Percentiles rank a stretch among this genome's conserved stretches.
These are phyloP conservation scores for Allenopithecus nigroviridis DNA, from an alignment of 2,797 vertebrate species.

Conservation along the genomic window DNA sequence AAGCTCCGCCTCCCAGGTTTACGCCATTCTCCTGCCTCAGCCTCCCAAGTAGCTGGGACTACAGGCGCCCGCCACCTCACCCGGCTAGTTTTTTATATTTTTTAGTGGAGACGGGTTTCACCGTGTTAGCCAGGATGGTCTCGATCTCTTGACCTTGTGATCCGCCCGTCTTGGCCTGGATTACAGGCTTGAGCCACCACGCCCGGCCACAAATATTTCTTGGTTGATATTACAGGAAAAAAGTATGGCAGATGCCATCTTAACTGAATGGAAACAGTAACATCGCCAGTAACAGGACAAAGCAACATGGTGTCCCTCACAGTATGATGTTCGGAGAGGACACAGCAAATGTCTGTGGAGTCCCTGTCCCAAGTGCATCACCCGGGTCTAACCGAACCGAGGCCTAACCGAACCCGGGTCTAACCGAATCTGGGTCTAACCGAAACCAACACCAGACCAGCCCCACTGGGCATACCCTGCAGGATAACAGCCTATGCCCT, in stretches of 20 bases:
- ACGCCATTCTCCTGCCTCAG: too few species aligned
- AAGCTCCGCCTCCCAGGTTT: too few species aligned
- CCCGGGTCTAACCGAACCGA: background rate
- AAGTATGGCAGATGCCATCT: background rate
- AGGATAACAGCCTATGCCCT: background rate
- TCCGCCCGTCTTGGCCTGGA: too few species aligned
- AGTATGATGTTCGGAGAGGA: background rate
- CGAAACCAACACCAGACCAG: fast-evolving
- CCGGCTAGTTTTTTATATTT: too few species aligned
- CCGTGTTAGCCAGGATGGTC: too few species aligned
- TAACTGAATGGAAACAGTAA: background rate
- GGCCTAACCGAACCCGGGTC: background rate
- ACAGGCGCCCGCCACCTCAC: fast-evolving
- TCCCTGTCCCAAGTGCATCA: background rate
- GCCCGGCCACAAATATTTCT: too few species aligned
- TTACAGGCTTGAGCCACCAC: too few species aligned
- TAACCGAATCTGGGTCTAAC: background rate
- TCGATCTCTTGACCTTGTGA: too few species aligned
- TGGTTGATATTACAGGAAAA: too few species aligned
- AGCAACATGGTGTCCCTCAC: background rate
- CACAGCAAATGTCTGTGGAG: background rate
- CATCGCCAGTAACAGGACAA: background rate
- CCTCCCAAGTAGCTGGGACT: too few species aligned
- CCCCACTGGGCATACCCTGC: background rate
- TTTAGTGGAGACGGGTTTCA: too few species aligned